Conservation (phyloP, 1,140 invertebrate genomes). For the Lysiphlebus fabarum region DNA sequence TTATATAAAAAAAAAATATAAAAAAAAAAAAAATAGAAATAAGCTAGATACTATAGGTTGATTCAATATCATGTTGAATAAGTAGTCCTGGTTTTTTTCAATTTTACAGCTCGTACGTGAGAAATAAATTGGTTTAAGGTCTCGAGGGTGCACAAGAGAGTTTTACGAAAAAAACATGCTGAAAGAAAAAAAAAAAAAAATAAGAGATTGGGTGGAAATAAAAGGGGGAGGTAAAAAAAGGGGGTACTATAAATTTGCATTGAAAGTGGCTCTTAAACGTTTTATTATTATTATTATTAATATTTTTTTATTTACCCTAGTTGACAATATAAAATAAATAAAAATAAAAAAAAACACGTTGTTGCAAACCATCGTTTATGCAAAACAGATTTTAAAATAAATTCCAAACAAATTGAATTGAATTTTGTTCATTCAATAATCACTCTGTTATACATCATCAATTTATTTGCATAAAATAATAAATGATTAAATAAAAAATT, state of each 20-base stretch:
- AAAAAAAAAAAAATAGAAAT: background rate
- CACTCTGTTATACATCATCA: constrained; percentile 18
- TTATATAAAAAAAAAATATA: background rate
- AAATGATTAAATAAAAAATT: constrained; percentile 6
- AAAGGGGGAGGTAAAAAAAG: constrained; percentile 21
- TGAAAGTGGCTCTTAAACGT: constrained; percentile 53
- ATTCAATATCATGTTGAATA: constrained; percentile 19
- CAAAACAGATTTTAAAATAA: constrained; percentile 42
- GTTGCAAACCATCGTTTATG: background rate
- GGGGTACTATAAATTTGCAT: constrained; percentile 51
- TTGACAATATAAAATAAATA: too few species aligned
- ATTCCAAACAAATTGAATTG: constrained; percentile 43
- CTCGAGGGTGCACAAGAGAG: constrained; percentile 24
- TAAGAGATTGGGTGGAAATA: constrained; percentile 40
- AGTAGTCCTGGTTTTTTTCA: constrained; percentile 25
- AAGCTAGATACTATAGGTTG: background rate
- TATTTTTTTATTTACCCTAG: too few species aligned
- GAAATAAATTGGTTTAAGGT: constrained; percentile 38
- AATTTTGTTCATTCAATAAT: constrained; percentile 36
- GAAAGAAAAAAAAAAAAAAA: constrained; percentile 28
- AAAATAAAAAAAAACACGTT: too few species aligned
- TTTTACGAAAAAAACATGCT: constrained; percentile 19
- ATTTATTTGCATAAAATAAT: constrained; percentile 33
- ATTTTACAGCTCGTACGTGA: constrained; percentile 30
- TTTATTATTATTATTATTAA: constrained; percentile 24